A percentile compares a stretch with the other conserved stretches of the same genome.
These are phyloP conservation scores for Sciaenops ocellatus DNA, from an alignment of 2,797 vertebrate species.

Conservation along the genomic window DNA sequence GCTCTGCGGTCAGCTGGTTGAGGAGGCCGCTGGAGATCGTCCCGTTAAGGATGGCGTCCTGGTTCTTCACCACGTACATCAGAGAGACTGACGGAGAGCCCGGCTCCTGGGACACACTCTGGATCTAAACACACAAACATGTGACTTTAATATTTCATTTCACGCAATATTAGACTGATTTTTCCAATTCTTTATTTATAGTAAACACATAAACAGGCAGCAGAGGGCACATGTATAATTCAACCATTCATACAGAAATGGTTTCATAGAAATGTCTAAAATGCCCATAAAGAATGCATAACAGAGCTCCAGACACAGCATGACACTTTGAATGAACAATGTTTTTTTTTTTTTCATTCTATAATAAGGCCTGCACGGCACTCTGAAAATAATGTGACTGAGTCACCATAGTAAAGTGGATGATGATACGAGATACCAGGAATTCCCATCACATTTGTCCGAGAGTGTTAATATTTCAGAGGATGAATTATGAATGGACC, in stretches of 20 bases:
- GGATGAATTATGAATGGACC: conserved; percentile 76
- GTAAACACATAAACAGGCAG: conserved; percentile 13
- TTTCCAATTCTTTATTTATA: conserved; percentile 29
- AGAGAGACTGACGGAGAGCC: conserved; percentile 91
- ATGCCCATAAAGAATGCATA: conserved; percentile 54
- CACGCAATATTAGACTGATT: conserved; percentile 2
- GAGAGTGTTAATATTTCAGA: conserved; percentile 74
- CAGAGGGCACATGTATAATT: conserved; percentile 49
- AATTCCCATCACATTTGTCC: conserved; percentile 60
- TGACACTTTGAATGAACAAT: conserved; percentile 53
- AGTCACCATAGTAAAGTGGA: conserved; percentile 60
- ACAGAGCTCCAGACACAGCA: conserved; percentile 43
- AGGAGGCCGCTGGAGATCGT: conserved; percentile 94
- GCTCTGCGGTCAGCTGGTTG: conserved; percentile 94
- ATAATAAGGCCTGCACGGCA: conserved; percentile 41
- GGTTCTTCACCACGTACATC: conserved; percentile 94
- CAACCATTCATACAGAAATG: conserved; percentile 37
- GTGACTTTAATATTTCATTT: conserved; percentile 14
- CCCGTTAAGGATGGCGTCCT: conserved; percentile 91
- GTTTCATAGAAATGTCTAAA: conserved; percentile 32
- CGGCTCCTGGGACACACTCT: conserved; percentile 88
- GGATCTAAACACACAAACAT: conserved; percentile 85
- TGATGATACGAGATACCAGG: conserved; percentile 56
- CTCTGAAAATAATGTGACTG: conserved; percentile 52
- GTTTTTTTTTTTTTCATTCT: conserved; percentile 20